A percentile compares a stretch with the other conserved stretches of the same genome.
Conservation (phyloP, 2,113 vertebrate genomes). For the Puntigrus tetrazona region DNA sequence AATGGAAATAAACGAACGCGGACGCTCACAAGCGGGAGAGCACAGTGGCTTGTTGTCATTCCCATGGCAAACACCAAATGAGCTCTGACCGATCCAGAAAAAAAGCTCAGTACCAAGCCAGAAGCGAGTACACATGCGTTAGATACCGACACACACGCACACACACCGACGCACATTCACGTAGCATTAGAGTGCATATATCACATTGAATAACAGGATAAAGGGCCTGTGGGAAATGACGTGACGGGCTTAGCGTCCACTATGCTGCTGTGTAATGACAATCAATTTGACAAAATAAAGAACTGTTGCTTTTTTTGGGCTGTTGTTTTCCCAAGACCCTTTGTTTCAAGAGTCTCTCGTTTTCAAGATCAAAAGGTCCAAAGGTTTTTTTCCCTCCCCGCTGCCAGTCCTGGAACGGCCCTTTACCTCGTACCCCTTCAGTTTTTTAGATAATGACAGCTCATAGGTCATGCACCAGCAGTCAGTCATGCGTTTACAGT, state of each 20-base stretch:
- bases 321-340: slow-evolving; percentile 63
- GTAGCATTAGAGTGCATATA: slow-evolving; percentile 79
- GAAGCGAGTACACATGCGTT: slow-evolving; percentile 74
- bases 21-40: slow-evolving; percentile 60
- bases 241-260: slow-evolving; percentile 62
- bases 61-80: slow-evolving; percentile 60
- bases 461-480: slow-evolving; percentile 92
- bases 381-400: slow-evolving; percentile 47
- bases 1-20: slow-evolving; percentile 50
- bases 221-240: slow-evolving; percentile 65
- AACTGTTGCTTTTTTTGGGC: slow-evolving; percentile 61
- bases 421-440: slow-evolving; percentile 66
- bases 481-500: slow-evolving; percentile 90
- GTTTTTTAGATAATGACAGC: slow-evolving; percentile 82
- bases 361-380: slow-evolving; percentile 57
- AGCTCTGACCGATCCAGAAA: slow-evolving; percentile 68
- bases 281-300: slow-evolving; percentile 46
- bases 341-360: slow-evolving; percentile 56
- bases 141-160: slow-evolving; percentile 54
- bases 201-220: slow-evolving; percentile 69
- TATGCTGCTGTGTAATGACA: slow-evolving; percentile 58
- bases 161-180: slow-evolving; percentile 69
- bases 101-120: slow-evolving; percentile 65
- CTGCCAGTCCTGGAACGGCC: slow-evolving; percentile 47
- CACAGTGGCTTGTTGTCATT: slow-evolving; percentile 63